These are phyloP conservation scores for Branchipolynoe longqiensis DNA, from an alignment of 2,888 invertebrate genomes.

Conservation along the genomic window DNA sequence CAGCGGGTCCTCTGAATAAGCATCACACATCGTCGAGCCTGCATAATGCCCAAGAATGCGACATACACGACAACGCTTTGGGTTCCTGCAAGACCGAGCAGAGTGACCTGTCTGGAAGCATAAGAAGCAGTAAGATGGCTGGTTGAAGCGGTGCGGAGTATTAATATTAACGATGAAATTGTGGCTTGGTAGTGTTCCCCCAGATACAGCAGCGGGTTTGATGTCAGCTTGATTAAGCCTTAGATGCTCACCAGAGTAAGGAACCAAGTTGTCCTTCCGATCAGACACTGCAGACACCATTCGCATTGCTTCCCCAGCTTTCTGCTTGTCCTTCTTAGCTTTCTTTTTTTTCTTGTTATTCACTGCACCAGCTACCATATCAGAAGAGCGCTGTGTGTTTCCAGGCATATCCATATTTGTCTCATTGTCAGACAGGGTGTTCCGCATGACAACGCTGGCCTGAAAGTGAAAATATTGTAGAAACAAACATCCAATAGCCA, in stretches of 20 bases:
- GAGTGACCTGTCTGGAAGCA: conserved; percentile 7
- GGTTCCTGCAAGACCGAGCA: neutral
- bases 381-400: no score
- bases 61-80: conserved; percentile 37
- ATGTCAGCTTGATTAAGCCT: neutral
- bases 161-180: neutral
- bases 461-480: no score
- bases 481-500: no score
- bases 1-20: neutral
- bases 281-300: neutral
- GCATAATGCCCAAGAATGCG: conserved; percentile 37
- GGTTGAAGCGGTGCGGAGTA: neutral
- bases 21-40: neutral
- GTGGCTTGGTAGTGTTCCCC: no score
- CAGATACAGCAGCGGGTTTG: neutral
- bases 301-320: neutral
- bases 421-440: no score
- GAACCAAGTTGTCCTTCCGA: neutral
- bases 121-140: neutral
- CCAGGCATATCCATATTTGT: no score
- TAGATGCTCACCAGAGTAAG: no score
- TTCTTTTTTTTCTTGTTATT: no score
- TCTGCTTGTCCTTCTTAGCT: neutral
- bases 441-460: no score
- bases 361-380: no score